These are phyloP conservation scores for Mesocricetus auratus DNA, from an alignment of 2,113 vertebrate species.

Conservation along the genomic window DNA sequence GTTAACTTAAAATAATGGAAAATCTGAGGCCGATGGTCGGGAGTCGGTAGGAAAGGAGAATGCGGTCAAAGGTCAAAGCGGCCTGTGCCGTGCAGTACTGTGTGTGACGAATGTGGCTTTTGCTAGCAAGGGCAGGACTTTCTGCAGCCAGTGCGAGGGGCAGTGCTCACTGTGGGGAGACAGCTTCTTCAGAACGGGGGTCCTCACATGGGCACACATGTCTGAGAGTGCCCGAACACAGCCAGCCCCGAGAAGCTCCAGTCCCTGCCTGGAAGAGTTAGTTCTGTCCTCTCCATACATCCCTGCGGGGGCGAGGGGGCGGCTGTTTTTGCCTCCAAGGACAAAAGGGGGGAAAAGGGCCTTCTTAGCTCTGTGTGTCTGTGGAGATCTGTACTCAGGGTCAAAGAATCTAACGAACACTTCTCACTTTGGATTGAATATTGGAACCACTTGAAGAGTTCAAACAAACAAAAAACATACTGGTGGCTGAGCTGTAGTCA, in stretches of 20 bases:
- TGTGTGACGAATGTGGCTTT: not conserved
- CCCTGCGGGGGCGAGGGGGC: too few species aligned
- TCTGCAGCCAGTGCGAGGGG: fast-evolving
- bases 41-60: not conserved
- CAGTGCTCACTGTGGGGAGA: fast-evolving
- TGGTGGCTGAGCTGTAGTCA: not conserved
- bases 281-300: not conserved
- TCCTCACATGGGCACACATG: too few species aligned
- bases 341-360: not conserved
- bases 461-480: not conserved
- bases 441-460: not conserved
- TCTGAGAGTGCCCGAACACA: not conserved
- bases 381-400: not conserved
- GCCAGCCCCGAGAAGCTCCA: fast-evolving
- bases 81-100: fast-evolving
- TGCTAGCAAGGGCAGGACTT: too few species aligned
- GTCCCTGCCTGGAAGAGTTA: too few species aligned
- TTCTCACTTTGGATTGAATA: not conserved
- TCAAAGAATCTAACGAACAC: not conserved
- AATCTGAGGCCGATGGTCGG: not conserved
- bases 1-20: not conserved
- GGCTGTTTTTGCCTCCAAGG: not conserved
- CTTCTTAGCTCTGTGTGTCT: not conserved
- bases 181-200: fast-evolving
- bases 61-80: fast-evolving